A percentile compares a stretch with the other conserved stretches of the same genome.
Evolutionary conservation across 1,140 invertebrate genomes (phyloP).

Genomic region (Mactra quadrangularis): DNA sequence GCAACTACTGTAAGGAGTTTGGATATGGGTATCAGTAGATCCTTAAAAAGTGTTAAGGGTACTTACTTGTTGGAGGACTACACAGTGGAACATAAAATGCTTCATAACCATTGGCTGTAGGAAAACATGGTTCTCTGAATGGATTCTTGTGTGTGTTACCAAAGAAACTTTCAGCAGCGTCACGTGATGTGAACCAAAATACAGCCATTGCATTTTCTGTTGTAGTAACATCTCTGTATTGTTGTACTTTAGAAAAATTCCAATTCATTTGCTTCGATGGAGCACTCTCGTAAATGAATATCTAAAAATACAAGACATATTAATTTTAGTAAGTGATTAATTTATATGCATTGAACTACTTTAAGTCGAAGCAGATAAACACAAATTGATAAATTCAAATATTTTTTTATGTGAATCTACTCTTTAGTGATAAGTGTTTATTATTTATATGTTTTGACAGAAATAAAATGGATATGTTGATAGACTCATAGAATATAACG

Average conservation of each 20-base stretch:
- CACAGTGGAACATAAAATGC: slow-evolving; percentile 54
- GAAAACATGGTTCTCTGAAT: slow-evolving; percentile 48
- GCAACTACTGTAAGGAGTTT: no score
- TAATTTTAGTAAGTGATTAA: background rate
- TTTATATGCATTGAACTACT: background rate
- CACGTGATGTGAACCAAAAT: slow-evolving; percentile 45
- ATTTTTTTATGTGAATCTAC: background rate
- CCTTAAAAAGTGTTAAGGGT: no score
- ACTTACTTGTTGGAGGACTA: slow-evolving; percentile 47
- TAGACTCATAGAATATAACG: no score
- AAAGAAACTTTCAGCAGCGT: slow-evolving; percentile 43
- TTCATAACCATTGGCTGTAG: slow-evolving; percentile 48
- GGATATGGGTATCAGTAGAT: no score
- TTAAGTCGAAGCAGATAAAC: no score
- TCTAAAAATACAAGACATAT: slow-evolving; percentile 8
- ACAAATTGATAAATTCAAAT: no score
- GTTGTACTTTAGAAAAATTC: slow-evolving; percentile 8
- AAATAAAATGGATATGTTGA: no score
- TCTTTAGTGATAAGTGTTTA: background rate
- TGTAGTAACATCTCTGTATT: slow-evolving; percentile 6
- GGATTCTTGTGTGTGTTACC: slow-evolving; percentile 35
- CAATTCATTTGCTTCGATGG: slow-evolving; percentile 46
- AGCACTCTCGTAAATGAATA: slow-evolving; percentile 37
- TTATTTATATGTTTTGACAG: no score
- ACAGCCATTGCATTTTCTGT: slow-evolving; percentile 43